Conservation (phyloP, 2,113 vertebrate species). For the Semnornis frantzii region DNA sequence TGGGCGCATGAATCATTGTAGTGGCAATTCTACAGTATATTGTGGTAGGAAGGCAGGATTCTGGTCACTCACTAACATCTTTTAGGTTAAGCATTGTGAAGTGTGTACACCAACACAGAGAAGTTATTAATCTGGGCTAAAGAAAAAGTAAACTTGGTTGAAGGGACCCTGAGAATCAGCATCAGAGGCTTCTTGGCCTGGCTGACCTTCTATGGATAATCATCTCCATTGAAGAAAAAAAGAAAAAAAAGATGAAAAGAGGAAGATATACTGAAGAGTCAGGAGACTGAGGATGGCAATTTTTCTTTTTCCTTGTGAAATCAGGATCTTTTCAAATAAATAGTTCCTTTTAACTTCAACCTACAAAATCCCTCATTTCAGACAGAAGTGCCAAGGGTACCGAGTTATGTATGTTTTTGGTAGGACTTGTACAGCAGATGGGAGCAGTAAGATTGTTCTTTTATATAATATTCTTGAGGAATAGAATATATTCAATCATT, state of each 20-base stretch:
- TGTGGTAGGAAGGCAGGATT: background rate
- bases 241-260: background rate
- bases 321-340: background rate
- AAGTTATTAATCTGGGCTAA: background rate
- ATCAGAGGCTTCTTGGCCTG: background rate
- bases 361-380: background rate
- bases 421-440: background rate
- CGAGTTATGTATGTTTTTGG: background rate
- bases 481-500: background rate
- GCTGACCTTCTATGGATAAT: background rate
- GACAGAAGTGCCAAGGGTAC: background rate
- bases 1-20: background rate
- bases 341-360: background rate
- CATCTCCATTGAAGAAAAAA: background rate
- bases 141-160: background rate
- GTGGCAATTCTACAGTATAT: background rate
- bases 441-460: background rate
- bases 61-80: background rate
- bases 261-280: background rate
- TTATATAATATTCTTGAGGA: background rate
- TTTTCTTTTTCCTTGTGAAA: background rate
- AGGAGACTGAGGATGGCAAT: too few relatives aligned
- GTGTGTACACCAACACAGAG: background rate
- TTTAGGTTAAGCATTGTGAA: background rate
- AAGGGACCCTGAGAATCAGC: background rate